Percentiles rank a stretch among this genome's conserved stretches.
These are phyloP conservation scores for Nomada fucata DNA, from an alignment of 2,888 invertebrate genomes.

Conservation along the genomic window DNA sequence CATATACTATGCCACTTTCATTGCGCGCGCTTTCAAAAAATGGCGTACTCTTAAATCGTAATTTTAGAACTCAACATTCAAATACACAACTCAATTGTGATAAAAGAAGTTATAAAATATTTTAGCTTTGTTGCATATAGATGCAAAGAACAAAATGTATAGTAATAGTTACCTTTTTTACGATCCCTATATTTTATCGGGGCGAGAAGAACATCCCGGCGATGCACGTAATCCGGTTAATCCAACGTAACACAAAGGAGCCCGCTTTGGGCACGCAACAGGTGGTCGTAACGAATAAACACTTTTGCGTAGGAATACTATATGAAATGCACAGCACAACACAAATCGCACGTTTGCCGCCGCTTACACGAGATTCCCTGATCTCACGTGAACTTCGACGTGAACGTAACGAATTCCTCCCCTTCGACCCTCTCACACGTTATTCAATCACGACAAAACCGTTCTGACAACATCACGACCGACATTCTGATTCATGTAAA, in stretches of 20 bases:
- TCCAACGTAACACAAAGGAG: constrained; percentile 75
- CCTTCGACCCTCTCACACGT: constrained; percentile 40
- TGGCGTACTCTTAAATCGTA: constrained; percentile 13
- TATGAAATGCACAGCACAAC: constrained; percentile 63
- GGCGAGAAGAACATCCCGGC: constrained; percentile 48
- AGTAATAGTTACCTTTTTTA: constrained; percentile 43
- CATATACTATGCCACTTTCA: background rate
- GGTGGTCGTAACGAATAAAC: constrained; percentile 69
- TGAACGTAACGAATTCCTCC: constrained; percentile 33
- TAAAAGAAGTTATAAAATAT: background rate
- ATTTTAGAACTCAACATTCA: background rate
- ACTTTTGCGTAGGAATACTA: constrained; percentile 59
- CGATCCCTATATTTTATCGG: constrained; percentile 55
- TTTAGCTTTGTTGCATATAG: background rate
- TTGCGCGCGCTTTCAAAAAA: constrained; percentile 34
- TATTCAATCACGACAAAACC: constrained; percentile 29
- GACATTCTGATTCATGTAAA: constrained; percentile 44
- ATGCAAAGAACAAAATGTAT: background rate
- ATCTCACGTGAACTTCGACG: constrained; percentile 49
- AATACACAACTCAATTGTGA: background rate
- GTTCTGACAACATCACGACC: constrained; percentile 31
- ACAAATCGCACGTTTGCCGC: constrained; percentile 64
- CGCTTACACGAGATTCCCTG: constrained; percentile 54
- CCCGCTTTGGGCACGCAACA: constrained; percentile 66
- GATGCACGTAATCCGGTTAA: constrained; percentile 75